Conservation (phyloP, 2,888 invertebrate genomes). For the Antitype chi region DNA sequence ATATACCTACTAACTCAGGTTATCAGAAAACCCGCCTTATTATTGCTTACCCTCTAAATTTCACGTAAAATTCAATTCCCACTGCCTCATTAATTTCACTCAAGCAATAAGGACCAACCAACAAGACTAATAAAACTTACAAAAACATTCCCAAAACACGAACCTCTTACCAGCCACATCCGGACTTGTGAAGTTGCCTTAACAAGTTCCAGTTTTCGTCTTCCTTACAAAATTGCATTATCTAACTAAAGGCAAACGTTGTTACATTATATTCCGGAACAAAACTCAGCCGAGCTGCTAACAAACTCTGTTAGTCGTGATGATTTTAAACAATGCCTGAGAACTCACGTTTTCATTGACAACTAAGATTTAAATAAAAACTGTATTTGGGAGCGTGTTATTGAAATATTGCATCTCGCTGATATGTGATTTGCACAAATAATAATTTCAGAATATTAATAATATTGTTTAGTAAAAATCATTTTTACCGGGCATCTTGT, state of each 20-base stretch:
- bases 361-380: constrained; percentile 37
- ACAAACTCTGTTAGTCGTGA: constrained; percentile 68
- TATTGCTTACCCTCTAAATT: neutral
- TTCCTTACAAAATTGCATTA: constrained; percentile 75
- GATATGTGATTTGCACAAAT: no score
- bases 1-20: neutral
- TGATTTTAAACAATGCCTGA: constrained; percentile 67
- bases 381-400: constrained; percentile 14
- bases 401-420: no score
- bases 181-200: constrained; percentile 21
- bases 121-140: neutral
- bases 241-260: constrained; percentile 72
- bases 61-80: neutral
- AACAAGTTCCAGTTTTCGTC: constrained; percentile 50
- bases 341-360: constrained; percentile 56
- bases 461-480: no score
- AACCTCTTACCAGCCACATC: constrained; percentile 27
- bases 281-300: constrained; percentile 64
- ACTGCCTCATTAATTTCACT: neutral
- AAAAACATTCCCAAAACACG: constrained; percentile 5
- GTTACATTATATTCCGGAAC: constrained; percentile 71
- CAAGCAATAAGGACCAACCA: neutral
- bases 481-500: no score
- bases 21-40: neutral
- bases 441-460: no score